These are phyloP conservation scores for Luidia sarsii DNA, from an alignment of 53 echinoderm and acorn worm species.

Conservation along the genomic window DNA sequence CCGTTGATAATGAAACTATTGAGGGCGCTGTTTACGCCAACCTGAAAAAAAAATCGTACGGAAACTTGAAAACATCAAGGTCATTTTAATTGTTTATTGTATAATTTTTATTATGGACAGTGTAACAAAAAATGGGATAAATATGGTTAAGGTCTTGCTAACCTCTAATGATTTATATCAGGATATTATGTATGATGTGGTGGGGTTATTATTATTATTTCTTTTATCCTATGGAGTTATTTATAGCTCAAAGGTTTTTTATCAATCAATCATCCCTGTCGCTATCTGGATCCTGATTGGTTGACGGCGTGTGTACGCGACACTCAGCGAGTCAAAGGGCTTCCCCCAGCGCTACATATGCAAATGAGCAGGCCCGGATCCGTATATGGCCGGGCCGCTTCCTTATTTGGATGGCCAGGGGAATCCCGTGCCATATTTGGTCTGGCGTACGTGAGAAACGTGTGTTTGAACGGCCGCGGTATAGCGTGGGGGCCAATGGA, in stretches of 20 bases:
- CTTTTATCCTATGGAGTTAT: too few species aligned
- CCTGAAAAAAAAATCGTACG: too few species aligned
- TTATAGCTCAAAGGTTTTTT: too few species aligned
- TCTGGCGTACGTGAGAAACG: slow-evolving; percentile 91
- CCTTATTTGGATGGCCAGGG: slow-evolving; percentile 59
- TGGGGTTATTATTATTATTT: too few species aligned
- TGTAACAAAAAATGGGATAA: too few species aligned
- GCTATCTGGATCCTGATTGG: not conserved
- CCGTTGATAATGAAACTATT: slow-evolving; percentile 2
- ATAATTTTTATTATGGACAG: too few species aligned
- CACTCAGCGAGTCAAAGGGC: not conserved
- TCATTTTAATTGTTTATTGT: too few species aligned
- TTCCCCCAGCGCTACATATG: not conserved
- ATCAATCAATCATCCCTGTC: not conserved
- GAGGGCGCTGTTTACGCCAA: slow-evolving; percentile 39
- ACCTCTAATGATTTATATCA: too few species aligned
- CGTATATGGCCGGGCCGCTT: slow-evolving; percentile 37
- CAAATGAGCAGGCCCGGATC: not conserved
- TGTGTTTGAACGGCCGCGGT: slow-evolving; percentile 18
- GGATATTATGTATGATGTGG: too few species aligned
- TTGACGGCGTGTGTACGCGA: not conserved
- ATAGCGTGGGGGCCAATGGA: too few species aligned
- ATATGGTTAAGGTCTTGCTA: too few species aligned
- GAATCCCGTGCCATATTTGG: slow-evolving; percentile 82
- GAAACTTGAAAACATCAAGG: too few species aligned